These are phyloP conservation scores for Drosophila murphyi DNA, from an alignment of 1,140 invertebrate species.

Conservation along the genomic window DNA sequence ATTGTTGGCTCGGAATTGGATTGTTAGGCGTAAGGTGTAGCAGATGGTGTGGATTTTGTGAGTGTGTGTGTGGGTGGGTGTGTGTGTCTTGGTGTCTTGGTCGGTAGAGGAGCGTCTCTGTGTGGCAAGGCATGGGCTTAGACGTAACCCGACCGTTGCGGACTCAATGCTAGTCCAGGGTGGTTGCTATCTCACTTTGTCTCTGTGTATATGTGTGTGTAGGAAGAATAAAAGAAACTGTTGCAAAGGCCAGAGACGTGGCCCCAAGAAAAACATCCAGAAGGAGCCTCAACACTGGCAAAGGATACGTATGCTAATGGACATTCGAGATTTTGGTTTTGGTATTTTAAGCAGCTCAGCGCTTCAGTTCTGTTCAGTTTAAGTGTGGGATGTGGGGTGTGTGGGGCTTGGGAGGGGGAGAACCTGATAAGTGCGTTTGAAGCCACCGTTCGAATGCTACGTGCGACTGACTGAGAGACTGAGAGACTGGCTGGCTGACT, in stretches of 20 bases:
- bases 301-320: slow-evolving; percentile 78
- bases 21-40: slow-evolving; percentile 81
- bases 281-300: slow-evolving; percentile 8
- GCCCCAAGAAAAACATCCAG: slow-evolving; percentile 7
- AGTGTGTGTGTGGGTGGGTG: slow-evolving; percentile 29
- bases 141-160: slow-evolving; percentile 34
- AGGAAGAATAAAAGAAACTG: slow-evolving; percentile 37
- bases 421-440: slow-evolving; percentile 82
- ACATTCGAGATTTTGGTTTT: slow-evolving; percentile 83
- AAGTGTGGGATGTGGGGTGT: slow-evolving; percentile 22
- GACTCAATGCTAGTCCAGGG: slow-evolving; percentile 33
- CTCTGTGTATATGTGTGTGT: slow-evolving; percentile 24
- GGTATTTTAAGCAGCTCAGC: slow-evolving; percentile 80
- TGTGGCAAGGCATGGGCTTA: slow-evolving; percentile 27
- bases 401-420: slow-evolving; percentile 38
- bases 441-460: slow-evolving; percentile 80
- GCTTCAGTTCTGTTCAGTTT: slow-evolving; percentile 40
- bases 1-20: slow-evolving; percentile 77
- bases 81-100: slow-evolving; percentile 14
- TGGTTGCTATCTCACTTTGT: slow-evolving; percentile 32
- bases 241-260: slow-evolving; percentile 47
- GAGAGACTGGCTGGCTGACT: slow-evolving; percentile 12
- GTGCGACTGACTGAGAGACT: slow-evolving; percentile 35
- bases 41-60: slow-evolving; percentile 74
- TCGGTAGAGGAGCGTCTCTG: slow-evolving; percentile 12